Conservation (phyloP, 2,797 vertebrate genomes). For the Heliangelus exortis region DNA sequence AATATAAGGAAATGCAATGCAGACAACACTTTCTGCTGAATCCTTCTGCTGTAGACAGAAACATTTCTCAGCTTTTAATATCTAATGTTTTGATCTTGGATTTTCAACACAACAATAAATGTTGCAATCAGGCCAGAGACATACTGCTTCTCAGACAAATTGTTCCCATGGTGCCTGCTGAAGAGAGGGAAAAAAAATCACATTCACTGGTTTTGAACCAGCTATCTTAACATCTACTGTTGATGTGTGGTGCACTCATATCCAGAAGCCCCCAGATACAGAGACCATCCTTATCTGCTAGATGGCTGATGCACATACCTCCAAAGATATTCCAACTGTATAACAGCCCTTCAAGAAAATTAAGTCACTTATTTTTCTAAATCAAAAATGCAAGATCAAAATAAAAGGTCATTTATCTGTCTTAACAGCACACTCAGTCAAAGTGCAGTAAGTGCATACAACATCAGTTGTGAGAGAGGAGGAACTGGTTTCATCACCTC, state of each 20-base stretch:
- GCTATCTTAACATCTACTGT: not conserved
- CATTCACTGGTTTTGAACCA: not conserved
- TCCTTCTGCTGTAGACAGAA: not conserved
- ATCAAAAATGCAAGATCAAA: not conserved
- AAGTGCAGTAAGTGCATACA: not conserved
- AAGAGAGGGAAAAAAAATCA: accelerated
- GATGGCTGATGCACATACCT: not conserved
- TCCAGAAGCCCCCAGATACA: not conserved
- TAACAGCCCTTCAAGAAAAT: not conserved
- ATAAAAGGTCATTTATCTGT: not conserved
- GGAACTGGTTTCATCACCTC: not conserved
- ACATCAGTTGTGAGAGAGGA: not conserved
- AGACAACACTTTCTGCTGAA: not conserved
- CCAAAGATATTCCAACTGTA: not conserved
- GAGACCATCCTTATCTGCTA: not conserved
- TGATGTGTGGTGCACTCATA: not conserved
- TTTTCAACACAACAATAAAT: not conserved
- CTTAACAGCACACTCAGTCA: not conserved
- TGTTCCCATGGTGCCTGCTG: not conserved
- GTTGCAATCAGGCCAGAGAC: not conserved
- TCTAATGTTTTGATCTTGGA: not conserved
- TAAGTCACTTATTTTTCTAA: not conserved
- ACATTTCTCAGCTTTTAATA: not conserved
- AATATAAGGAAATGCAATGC: not conserved
- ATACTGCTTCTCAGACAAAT: not conserved